A percentile compares a stretch with the other conserved stretches of the same genome.
phyloP scores from a whole-genome alignment of 2,888 invertebrate genomes.

The Papilio elwesi region DNA sequence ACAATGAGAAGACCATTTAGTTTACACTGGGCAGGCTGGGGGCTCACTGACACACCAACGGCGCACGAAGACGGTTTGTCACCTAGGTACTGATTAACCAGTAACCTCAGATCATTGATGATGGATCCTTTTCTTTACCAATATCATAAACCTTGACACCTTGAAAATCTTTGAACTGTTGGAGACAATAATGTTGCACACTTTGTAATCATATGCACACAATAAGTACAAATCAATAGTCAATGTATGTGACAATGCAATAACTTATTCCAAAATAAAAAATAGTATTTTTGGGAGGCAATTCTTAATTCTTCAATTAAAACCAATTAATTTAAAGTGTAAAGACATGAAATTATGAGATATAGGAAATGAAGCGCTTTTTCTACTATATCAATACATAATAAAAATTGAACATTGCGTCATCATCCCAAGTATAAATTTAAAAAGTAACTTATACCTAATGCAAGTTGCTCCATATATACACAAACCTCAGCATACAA shows the following conservation, averaged over 20 bases:
- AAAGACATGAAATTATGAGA: not conserved
- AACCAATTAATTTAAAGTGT: not conserved
- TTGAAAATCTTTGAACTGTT: conserved; percentile 81
- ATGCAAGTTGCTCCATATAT: not conserved
- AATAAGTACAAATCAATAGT: conserved; percentile 42
- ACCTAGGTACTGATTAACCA: conserved; percentile 80
- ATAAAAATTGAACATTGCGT: not conserved
- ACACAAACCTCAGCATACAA: not conserved
- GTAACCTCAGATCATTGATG: conserved; percentile 73
- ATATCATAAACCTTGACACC: conserved; percentile 78
- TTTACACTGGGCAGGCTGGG: conserved; percentile 86
- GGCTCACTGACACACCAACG: conserved; percentile 70
- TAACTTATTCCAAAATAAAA: conserved; percentile 6
- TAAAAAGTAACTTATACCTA: not conserved
- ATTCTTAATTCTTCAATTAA: too few species aligned
- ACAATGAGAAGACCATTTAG: conserved; percentile 92
- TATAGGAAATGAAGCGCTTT: not conserved
- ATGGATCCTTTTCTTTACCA: conserved; percentile 85
- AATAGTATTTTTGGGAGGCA: not conserved
- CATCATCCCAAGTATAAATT: conserved; percentile 3
- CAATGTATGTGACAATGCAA: conserved; percentile 25
- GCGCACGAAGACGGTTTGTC: conserved; percentile 83
- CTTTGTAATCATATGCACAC: conserved; percentile 61
- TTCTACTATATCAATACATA: not conserved
- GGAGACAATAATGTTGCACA: conserved; percentile 63